phyloP scores from a whole-genome alignment of 92 coral and sea anemone species.

The Pocillopora meandrina region DNA sequence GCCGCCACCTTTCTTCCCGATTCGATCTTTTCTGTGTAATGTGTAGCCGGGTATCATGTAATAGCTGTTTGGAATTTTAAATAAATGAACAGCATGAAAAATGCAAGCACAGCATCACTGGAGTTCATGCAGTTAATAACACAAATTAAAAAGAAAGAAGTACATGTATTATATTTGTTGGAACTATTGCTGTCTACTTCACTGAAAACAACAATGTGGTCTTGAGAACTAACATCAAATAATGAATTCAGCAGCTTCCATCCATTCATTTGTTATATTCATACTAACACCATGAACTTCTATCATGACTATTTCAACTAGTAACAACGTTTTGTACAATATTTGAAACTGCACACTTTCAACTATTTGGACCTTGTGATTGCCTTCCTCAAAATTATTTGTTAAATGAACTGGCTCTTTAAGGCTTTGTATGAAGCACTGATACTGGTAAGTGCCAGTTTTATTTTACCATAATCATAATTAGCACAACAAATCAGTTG shows the following conservation, averaged over 20 bases:
- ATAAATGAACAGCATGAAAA: neutral
- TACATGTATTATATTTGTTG: neutral
- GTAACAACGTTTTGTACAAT: neutral
- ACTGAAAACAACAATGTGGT: constrained; percentile 14
- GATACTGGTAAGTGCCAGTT: neutral
- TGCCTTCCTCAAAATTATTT: neutral
- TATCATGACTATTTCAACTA: neutral
- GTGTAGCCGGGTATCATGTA: constrained; percentile 17
- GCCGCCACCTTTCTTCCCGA: constrained; percentile 5
- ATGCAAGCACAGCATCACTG: neutral
- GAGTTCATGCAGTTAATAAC: neutral
- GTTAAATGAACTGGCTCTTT: neutral
- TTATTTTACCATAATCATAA: neutral
- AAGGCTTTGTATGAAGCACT: neutral
- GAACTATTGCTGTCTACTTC: neutral
- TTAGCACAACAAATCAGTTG: neutral
- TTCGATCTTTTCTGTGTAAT: neutral
- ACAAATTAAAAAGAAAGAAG: neutral
- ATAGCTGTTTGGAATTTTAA: constrained; percentile 14
- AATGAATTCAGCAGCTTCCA: neutral
- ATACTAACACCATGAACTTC: neutral
- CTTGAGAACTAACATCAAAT: neutral
- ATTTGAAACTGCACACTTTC: neutral
- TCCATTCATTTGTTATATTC: neutral
- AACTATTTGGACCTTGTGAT: neutral